These are phyloP conservation scores for Brachionus manjavacas DNA, from an alignment of 1,140 invertebrate species.

Conservation along the genomic window DNA sequence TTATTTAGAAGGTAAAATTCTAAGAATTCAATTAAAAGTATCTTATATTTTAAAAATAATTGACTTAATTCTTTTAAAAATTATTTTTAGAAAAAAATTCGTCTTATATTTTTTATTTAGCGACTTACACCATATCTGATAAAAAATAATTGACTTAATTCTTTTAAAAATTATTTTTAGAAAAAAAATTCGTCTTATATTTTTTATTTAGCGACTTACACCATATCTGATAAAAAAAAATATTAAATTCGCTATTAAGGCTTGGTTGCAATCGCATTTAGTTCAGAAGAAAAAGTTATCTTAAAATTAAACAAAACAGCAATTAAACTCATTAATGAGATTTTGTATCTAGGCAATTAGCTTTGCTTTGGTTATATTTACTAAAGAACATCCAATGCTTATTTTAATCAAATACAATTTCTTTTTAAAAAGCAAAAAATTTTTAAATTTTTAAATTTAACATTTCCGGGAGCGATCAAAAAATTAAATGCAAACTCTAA, in stretches of 20 bases:
- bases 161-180: neutral
- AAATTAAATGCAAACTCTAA: neutral
- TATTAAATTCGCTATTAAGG: neutral
- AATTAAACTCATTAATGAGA: neutral
- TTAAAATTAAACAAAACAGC: neutral
- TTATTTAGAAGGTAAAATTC: neutral
- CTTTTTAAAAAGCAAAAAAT: neutral
- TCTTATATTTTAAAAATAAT: neutral
- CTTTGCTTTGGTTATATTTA: neutral
- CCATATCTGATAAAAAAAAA: neutral
- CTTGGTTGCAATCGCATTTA: neutral
- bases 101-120: neutral
- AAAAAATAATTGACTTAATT: neutral
- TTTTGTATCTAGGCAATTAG: neutral
- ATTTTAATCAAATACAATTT: neutral
- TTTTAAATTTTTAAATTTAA: neutral
- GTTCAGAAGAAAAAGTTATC: neutral
- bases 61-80: neutral
- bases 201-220: neutral
- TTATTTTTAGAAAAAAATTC: neutral
- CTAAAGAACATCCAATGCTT: neutral
- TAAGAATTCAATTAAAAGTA: conserved; percentile 1
- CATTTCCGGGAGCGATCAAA: neutral
- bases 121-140: neutral
- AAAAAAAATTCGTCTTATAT: neutral